Evolutionary conservation across 2,797 vertebrate genomes (phyloP).

Genomic region (Leptoclinus maculatus): DNA sequence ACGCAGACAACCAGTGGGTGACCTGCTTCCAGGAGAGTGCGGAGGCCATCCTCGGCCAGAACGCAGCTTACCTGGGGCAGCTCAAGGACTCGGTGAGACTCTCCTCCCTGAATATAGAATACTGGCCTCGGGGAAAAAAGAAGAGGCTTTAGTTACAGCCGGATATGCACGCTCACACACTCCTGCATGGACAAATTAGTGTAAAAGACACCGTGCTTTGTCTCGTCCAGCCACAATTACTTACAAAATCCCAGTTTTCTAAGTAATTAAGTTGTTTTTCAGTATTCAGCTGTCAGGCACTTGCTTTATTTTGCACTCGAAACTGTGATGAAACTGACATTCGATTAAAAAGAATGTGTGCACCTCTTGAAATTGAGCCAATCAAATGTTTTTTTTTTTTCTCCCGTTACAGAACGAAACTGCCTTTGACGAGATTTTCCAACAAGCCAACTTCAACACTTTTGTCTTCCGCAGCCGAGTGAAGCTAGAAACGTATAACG

Average conservation of each 20-base stretch:
- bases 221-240: constrained; percentile 34
- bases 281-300: neutral
- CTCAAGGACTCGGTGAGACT: constrained; percentile 92
- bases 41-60: constrained; percentile 94
- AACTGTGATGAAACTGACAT: neutral
- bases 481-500: constrained; percentile 97
- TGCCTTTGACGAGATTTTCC: constrained; percentile 94
- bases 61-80: constrained; percentile 91
- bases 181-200: neutral
- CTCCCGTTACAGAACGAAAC: constrained; percentile 88
- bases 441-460: constrained; percentile 93
- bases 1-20: constrained; percentile 96
- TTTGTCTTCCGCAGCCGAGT: constrained; percentile 92
- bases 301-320: constrained; percentile 13
- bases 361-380: constrained; percentile 14
- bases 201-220: constrained; percentile 18
- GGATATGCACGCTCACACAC: neutral
- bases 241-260: constrained; percentile 7
- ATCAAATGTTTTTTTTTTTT: neutral
- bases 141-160: constrained; percentile 12
- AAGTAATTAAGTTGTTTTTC: neutral
- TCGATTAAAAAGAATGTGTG: constrained; percentile 13
- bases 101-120: constrained; percentile 44
- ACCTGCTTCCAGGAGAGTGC: constrained; percentile 97
- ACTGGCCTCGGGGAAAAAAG: constrained; percentile 47